Base-by-base conservation (phyloP, 2,797 vertebrate species). In the Gallinago solitaria region DNA sequence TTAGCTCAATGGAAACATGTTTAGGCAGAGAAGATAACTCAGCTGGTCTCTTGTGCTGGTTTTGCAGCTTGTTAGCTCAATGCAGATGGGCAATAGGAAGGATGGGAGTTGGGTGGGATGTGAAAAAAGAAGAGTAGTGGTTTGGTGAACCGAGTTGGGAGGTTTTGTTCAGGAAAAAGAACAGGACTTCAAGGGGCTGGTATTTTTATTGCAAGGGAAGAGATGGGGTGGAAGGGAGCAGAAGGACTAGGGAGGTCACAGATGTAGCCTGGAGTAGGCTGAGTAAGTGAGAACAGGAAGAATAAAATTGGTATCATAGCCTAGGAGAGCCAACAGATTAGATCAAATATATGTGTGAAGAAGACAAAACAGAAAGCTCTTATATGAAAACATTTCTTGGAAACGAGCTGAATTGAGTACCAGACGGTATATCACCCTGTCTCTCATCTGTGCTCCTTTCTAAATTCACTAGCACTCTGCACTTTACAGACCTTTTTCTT, bases 281-380 rank as follows among this genome's bases (percentile, higher is more conserved):
- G 8, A 83, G 50, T 88, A 79, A 94, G 63, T 75, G 81, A 89
- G 91, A 93, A 93, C 17, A 89, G 92, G 75, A 95, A 89, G 71
- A 94, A 92, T 94, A 92, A 97, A 92, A 90, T 35, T 67, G 90
- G 39, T 78, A 90, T 77, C 4, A 0, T 39, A 54, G 81, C 61
- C 37, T 71, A 61, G 56, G 68, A 92, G 71, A 89, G 59, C 65
- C 69, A 94, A 89, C 64, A 93, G 78, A 86, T 95, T 80, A 83
- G 75, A 90, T 93, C 80, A 90, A 93, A 89, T 89, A 16, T 90
- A 84, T 41, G 68, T 95, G 93, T 83, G 90, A 93, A 89, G 88
- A 96, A 93, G 90, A 85, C 81, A 90, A 94, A 96, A 68, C 91
- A 94, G 90, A 95, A 92, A 89, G 39, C 43, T 92, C 47, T 92